Base-by-base conservation (phyloP, 2,113 vertebrate species). In the Pseudorasbora parva region DNA sequence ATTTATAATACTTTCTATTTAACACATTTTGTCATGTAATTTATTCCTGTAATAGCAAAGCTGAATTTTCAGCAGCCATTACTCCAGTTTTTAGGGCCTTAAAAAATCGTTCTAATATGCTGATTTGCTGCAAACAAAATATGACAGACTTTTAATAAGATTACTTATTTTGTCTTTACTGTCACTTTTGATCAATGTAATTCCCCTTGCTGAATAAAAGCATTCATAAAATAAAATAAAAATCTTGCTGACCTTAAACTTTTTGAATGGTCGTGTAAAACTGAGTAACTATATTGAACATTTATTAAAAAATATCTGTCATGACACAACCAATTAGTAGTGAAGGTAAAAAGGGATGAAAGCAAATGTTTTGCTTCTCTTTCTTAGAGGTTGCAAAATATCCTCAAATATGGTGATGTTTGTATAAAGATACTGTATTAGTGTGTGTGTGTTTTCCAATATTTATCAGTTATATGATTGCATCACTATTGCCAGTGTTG, bases 401-500 rank as follows among this genome's bases (percentile, higher is more conserved):
- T 62, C 11, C n/a, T 60, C 8, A 25, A 19, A 60, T 49, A 27
- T 60, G 21, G 37, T 60, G 21, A 17, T 25, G 33, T 45, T 57
- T n/a, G 17, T 41, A n/a, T 14, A 37, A 41, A 23, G 3, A 60
- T 78, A 41, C 21, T 78, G 51, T 25, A 47, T 79, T 79, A 27
- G 17, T 45, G 25, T 10, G 8, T 10, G 8, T 79, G 75, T 76
- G 7, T 30, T 78, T 60, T 25, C 27, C 12, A 25, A 10, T 15
- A 25, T 60, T 78, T 62, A 23, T 43, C 12, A 3, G 19, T 60
- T 73, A 47, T 25, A 62, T 51, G 15, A 64, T 57, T 79, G 15
- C 64, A n/a, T 56, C 47, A 51, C 33, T 71, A 69, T 77, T 41
- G 2, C 11, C 33, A 51, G 30, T 62, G 45, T 59, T 84, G 51